phyloP scores from a whole-genome alignment of 2,888 invertebrate genomes.

The Drosophila maculinotata region DNA sequence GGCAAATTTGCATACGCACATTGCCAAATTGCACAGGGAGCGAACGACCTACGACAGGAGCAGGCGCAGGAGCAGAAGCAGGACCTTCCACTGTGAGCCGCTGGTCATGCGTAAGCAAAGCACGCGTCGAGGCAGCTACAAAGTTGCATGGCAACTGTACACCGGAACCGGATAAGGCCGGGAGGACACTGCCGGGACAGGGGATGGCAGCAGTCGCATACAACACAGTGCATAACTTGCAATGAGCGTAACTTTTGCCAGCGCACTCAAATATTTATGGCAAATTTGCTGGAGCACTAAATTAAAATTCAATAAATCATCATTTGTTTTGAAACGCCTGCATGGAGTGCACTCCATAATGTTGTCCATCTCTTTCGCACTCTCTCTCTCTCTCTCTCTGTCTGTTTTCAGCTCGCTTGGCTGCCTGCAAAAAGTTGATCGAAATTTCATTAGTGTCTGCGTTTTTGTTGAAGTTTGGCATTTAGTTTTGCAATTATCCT shows the following conservation, averaged over 20 bases:
- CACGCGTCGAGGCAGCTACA: constrained; percentile 64
- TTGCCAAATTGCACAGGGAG: constrained; percentile 50
- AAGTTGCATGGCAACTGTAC: constrained; percentile 72
- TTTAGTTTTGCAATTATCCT: constrained; percentile 74
- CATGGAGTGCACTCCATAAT: constrained; percentile 38
- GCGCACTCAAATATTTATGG: constrained; percentile 79
- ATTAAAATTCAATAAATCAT: constrained; percentile 83
- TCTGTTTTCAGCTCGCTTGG: constrained; percentile 19
- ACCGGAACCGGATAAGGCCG: not conserved
- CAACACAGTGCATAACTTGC: constrained; percentile 49
- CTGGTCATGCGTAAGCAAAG: constrained; percentile 60
- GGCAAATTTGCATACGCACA: constrained; percentile 74
- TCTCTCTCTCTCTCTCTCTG: not conserved
- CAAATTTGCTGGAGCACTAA: constrained; percentile 69
- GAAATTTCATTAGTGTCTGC: constrained; percentile 83
- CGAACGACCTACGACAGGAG: constrained; percentile 21
- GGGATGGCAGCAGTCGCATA: constrained; percentile 39
- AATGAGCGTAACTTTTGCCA: constrained; percentile 73
- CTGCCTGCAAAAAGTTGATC: constrained; percentile 70
- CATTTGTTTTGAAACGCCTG: constrained; percentile 69
- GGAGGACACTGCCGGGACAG: not conserved
- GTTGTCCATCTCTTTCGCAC: constrained; percentile 18
- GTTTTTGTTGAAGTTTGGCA: constrained; percentile 75
- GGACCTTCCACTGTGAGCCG: not conserved
- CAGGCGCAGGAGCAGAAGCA: constrained; percentile 7